phyloP scores from a whole-genome alignment of 2,113 vertebrate species.

The Oryzias javanicus region DNA sequence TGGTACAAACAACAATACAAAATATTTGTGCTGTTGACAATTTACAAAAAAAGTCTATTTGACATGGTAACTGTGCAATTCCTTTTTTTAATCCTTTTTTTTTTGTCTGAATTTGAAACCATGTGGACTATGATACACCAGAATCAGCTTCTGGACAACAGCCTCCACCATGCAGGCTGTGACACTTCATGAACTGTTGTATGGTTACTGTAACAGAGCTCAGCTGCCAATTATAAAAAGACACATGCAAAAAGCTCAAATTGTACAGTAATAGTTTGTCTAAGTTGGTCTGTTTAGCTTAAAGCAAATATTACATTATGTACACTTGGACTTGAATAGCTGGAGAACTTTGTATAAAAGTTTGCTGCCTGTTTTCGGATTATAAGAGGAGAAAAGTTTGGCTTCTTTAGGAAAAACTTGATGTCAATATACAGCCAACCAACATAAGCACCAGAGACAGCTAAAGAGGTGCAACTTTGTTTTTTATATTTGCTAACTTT shows the following conservation, averaged over 20 bases:
- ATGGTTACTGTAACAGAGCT: conserved; percentile 74
- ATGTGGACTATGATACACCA: conserved; percentile 72
- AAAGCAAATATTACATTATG: conserved; percentile 80
- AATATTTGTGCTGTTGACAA: conserved; percentile 97
- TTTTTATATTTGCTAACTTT: conserved; percentile 21
- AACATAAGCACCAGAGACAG: conserved; percentile 7
- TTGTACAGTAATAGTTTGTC: conserved; percentile 71
- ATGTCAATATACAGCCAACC: conserved; percentile 4
- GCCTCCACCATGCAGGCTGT: conserved; percentile 86
- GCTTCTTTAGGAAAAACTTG: conserved; percentile 30
- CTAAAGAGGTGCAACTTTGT: conserved; percentile 28
- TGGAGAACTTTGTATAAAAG: conserved; percentile 35
- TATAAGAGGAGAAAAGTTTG: conserved; percentile 24
- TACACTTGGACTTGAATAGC: conserved; percentile 71
- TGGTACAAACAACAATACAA: conserved; percentile 99
- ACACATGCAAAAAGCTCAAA: conserved; percentile 89
- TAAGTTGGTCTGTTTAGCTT: conserved; percentile 68
- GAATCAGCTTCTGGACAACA: conserved; percentile 76
- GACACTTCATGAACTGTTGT: conserved; percentile 71
- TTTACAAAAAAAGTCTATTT: conserved; percentile 89
- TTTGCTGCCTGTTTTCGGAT: conserved; percentile 32
- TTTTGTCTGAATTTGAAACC: conserved; percentile 59
- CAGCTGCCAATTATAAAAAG: conserved; percentile 82
- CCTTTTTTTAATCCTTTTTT: conserved; percentile 38
- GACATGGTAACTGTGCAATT: conserved; percentile 77